Conservation (phyloP, 64 coral and sea anemone genomes). For the Montipora cactus region DNA sequence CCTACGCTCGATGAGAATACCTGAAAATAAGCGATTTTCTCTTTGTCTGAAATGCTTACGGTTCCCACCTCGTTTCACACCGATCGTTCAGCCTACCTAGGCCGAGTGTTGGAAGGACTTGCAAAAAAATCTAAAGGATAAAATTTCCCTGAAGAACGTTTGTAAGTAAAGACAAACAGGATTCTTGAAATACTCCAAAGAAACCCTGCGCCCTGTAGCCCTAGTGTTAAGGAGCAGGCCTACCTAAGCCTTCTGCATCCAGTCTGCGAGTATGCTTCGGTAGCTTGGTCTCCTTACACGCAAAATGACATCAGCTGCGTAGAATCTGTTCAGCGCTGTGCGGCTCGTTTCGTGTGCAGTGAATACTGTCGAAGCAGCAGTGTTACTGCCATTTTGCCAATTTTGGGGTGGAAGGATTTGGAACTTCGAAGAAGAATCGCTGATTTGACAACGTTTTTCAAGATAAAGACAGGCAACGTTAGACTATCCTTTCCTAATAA, state of each 20-base stretch:
- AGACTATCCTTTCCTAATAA: neutral
- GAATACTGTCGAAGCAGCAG: slow-evolving; percentile 5
- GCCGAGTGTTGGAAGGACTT: no score
- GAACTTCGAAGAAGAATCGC: neutral
- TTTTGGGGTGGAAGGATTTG: neutral
- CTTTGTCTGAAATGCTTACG: no score
- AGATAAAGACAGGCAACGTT: neutral
- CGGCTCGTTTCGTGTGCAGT: neutral
- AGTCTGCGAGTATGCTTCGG: slow-evolving; percentile 12
- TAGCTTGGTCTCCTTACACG: slow-evolving; percentile 18
- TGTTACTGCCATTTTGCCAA: neutral
- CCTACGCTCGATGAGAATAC: no score
- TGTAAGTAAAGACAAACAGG: slow-evolving; percentile 5
- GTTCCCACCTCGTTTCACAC: no score
- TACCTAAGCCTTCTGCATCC: neutral
- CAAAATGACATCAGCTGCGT: slow-evolving; percentile 17
- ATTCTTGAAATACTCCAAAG: slow-evolving; percentile 18
- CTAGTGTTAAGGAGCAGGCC: slow-evolving; percentile 12
- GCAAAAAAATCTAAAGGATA: no score
- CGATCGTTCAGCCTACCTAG: no score
- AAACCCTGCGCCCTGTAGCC: neutral
- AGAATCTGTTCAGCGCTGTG: neutral
- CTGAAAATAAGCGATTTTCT: no score
- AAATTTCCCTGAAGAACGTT: neutral
- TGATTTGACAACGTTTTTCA: slow-evolving; percentile 1